Evolutionary conservation across 53 echinoderm and acorn worm genomes (phyloP), one percentile per base, ranked within the genome.

Genomic region (Temnopleurus reevesii): DNA sequence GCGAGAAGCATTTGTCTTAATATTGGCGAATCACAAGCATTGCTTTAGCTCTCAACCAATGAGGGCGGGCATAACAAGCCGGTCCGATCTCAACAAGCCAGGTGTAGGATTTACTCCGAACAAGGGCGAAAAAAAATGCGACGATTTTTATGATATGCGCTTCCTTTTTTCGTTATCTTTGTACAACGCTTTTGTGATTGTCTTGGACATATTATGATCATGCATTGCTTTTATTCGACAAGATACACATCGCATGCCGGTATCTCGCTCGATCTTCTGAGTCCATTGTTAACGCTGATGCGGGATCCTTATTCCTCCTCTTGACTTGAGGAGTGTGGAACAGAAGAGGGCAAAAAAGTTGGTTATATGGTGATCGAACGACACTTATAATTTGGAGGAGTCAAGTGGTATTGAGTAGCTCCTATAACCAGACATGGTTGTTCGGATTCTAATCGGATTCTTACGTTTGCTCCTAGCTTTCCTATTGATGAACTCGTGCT

Each of bases 371-470:
- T 77, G 81, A 81, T 18, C 46, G 49, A 81, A 53, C 7, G 10
- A 71, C 35, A 8, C 34, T 12, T n/a, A n/a, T 63, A 63, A 44
- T 53, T 83, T 55, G 43, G 83, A 83, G 58, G 45, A 55, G 83
- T 57, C 15, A 53, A 81, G 33, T 47, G 54, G 45, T 47, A 26
- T 25, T 23, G 45, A 77, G 21, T n/a, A 45, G 18, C 46, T 24
- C 31, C 49, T 34, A 34, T 10, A 31, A 83, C 83, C 83, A 83
- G 83, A 83, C 83, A 83, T 83, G 83, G 58, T 83, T 45, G 58
- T 83, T 83, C 57, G 83, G 83, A 83, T 83, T 57, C 36, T 83
- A 56, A 83, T 83, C 83, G 83, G 83, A 83, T 83, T 83, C 58
- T 83, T 83, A 83, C 83, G 83, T 17, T 36, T 83, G 83, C 83